Percentiles rank a stretch among this genome's conserved stretches.
Conservation (phyloP, 2,888 invertebrate species). For the Caenorhabditis uteleia region DNA sequence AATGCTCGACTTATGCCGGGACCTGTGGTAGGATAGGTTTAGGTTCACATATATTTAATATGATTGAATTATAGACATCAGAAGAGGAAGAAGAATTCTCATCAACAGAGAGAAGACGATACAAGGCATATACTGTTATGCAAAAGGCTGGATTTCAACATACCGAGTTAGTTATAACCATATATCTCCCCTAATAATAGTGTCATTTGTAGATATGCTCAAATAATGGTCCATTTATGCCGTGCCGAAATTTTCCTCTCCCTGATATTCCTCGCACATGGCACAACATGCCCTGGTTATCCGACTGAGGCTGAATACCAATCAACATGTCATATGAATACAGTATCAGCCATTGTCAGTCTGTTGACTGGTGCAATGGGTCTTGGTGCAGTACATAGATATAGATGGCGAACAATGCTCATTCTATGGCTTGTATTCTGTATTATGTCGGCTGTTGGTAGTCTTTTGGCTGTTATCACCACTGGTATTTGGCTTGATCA, state of each 20-base stretch:
- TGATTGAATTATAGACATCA: conserved; percentile 36
- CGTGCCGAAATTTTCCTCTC: conserved; percentile 64
- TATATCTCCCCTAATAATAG: neutral
- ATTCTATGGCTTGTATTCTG: conserved; percentile 65
- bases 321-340: conserved; percentile 67
- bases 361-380: conserved; percentile 66
- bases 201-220: conserved; percentile 50
- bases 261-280: conserved; percentile 56
- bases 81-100: conserved; percentile 55
- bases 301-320: conserved; percentile 62
- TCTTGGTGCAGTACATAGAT: conserved; percentile 66
- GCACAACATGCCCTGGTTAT: conserved; percentile 47
- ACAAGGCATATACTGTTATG: conserved; percentile 67
- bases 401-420: conserved; percentile 65
- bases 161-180: conserved; percentile 54
- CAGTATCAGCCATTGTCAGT: conserved; percentile 65
- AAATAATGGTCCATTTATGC: conserved; percentile 64
- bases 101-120: conserved; percentile 50
- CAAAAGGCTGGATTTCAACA: conserved; percentile 66
- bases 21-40: conserved; percentile 24
- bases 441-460: conserved; percentile 66
- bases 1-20: conserved; percentile 57
- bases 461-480: conserved; percentile 65
- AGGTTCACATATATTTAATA: conserved; percentile 1
- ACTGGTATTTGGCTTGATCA: conserved; percentile 68